These are phyloP conservation scores for Nothura maculosa DNA, from an alignment of 2,797 vertebrate genomes.

Conservation along the genomic window DNA sequence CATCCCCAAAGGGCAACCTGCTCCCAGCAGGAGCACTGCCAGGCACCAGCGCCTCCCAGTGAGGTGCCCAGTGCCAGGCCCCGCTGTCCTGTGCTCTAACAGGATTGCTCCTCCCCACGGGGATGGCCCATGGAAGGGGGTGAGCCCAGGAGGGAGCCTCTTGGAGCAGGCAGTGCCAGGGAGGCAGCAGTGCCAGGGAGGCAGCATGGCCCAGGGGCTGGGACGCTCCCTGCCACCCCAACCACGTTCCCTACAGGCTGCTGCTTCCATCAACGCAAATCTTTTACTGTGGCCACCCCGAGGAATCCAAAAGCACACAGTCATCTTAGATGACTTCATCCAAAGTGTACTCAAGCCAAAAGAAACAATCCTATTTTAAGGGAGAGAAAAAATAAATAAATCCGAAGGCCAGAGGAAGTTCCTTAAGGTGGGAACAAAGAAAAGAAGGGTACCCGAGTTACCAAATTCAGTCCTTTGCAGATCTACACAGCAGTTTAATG, in stretches of 20 bases:
- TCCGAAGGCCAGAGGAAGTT: not conserved
- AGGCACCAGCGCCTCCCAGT: not conserved
- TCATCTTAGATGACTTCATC: not conserved
- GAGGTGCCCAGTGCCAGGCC: not conserved
- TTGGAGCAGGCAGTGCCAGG: not conserved
- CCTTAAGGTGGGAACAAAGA: not conserved
- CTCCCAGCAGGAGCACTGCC: not conserved
- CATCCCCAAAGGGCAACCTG: not conserved
- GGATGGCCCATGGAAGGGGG: not conserved
- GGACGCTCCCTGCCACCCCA: not conserved
- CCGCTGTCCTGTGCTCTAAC: not conserved
- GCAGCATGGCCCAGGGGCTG: not conserved
- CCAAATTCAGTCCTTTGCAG: not conserved
- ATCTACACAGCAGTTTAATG: not conserved
- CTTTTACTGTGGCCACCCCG: not conserved
- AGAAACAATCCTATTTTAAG: not conserved
- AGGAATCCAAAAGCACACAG: not conserved
- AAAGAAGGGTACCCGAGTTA: fast-evolving
- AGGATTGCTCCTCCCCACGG: not conserved
- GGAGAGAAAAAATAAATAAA: not conserved
- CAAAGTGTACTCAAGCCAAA: not conserved
- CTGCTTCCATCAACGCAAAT: not conserved
- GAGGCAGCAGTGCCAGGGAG: not conserved
- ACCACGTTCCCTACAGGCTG: not conserved
- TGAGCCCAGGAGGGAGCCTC: not conserved